phyloP scores from a whole-genome alignment of 2,888 invertebrate species.

The Trichogramma evanescens region DNA sequence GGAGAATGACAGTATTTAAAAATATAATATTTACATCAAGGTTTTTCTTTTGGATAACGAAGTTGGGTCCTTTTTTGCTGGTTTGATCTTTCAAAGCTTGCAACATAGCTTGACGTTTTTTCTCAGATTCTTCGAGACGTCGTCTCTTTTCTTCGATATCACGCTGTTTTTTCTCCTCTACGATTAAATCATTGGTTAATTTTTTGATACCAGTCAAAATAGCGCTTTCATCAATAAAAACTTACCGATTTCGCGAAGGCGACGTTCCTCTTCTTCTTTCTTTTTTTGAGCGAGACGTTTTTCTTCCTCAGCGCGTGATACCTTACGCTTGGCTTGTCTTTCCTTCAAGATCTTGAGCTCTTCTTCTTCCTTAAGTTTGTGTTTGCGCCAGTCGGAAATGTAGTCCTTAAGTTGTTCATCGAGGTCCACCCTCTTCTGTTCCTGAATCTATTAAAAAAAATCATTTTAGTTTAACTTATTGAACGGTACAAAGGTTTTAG shows the following conservation, averaged over 20 bases:
- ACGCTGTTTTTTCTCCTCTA: constrained; percentile 89
- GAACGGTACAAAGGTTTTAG: constrained; percentile 7
- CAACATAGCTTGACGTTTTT: constrained; percentile 92
- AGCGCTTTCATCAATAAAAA: neutral
- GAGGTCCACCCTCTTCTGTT: constrained; percentile 91
- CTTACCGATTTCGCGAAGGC: constrained; percentile 71
- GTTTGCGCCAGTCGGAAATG: constrained; percentile 96
- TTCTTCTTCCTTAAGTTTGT: constrained; percentile 91
- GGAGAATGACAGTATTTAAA: neutral
- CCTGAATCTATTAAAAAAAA: constrained; percentile 65
- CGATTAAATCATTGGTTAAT: constrained; percentile 6
- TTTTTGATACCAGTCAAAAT: neutral
- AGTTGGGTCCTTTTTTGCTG: constrained; percentile 83
- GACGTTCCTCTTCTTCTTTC: constrained; percentile 91
- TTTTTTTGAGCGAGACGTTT: constrained; percentile 90
- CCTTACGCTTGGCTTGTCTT: constrained; percentile 93
- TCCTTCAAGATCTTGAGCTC: constrained; percentile 94
- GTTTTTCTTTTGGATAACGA: constrained; percentile 83
- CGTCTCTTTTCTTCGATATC: constrained; percentile 89
- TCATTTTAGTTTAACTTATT: neutral
- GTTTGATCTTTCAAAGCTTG: constrained; percentile 80
- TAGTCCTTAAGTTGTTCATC: constrained; percentile 94
- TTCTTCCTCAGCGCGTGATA: constrained; percentile 92
- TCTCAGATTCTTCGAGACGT: constrained; percentile 90
- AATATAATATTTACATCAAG: constrained; percentile 54